These are phyloP conservation scores for Cyphomyrus discorhynchus DNA, from an alignment of 2,113 vertebrate genomes.

Conservation along the genomic window DNA sequence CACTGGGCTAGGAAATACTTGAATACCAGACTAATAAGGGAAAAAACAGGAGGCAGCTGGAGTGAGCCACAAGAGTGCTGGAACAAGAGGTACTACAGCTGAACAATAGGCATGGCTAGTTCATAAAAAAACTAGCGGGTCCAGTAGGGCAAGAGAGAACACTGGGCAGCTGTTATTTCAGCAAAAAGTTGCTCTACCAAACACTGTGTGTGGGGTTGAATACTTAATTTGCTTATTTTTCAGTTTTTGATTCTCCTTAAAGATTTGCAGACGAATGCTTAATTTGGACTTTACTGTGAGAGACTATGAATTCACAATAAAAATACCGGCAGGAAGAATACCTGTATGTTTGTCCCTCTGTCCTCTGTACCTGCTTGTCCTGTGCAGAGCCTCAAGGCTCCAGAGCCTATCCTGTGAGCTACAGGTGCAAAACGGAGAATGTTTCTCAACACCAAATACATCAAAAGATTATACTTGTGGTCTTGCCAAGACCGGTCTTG, in stretches of 20 bases:
- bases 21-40: too few relatives aligned
- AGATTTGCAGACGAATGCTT: not conserved
- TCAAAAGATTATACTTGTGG: not conserved
- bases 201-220: not conserved
- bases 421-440: not conserved
- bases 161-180: not conserved
- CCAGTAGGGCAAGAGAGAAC: not conserved
- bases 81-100: too few relatives aligned
- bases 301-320: not conserved
- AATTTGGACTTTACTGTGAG: not conserved
- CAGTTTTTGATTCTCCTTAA: not conserved
- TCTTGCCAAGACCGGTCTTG: too few relatives aligned
- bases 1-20: too few relatives aligned
- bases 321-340: not conserved
- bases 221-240: not conserved
- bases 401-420: not conserved
- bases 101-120: too few relatives aligned
- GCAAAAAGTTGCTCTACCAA: not conserved
- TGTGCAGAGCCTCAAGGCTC: not conserved
- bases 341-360: not conserved
- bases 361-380: not conserved
- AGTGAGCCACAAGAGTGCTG: too few relatives aligned
- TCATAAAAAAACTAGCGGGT: not conserved
- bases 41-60: too few relatives aligned
- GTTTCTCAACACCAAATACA: not conserved